Percentiles rank a stretch among this genome's conserved stretches.
phyloP scores from a whole-genome alignment of 2,797 vertebrate genomes.

The Oreortyx pictus region DNA sequence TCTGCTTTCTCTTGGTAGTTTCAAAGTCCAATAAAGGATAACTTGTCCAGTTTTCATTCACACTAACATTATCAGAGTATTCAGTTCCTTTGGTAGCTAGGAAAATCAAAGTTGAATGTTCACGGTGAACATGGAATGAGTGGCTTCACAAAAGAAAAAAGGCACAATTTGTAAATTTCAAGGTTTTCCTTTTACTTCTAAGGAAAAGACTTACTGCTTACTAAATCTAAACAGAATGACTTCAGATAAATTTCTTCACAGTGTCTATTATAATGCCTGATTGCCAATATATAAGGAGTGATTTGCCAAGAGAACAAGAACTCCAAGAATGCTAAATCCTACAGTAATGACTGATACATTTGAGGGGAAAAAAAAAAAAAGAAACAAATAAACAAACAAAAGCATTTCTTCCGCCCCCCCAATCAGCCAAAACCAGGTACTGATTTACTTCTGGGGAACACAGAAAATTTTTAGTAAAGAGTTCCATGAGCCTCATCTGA shows the following conservation, averaged over 20 bases:
- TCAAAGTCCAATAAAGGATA: constrained; percentile 5
- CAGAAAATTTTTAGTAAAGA: neutral
- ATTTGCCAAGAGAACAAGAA: constrained; percentile 31
- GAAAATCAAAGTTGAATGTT: neutral
- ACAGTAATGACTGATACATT: neutral
- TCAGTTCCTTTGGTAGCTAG: neutral
- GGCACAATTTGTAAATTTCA: neutral
- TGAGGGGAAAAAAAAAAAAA: neutral
- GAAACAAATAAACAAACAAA: neutral
- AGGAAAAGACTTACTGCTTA: neutral
- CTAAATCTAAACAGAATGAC: neutral
- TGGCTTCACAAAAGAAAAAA: neutral
- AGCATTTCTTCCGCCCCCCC: neutral
- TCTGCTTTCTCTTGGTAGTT: neutral
- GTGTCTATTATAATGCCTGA: neutral
- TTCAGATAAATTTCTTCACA: neutral
- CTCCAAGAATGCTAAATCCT: neutral
- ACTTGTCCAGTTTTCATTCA: neutral
- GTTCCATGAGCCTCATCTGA: neutral
- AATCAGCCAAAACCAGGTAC: neutral
- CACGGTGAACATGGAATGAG: neutral
- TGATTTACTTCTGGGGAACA: neutral
- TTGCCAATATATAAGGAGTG: neutral
- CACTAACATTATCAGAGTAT: neutral
- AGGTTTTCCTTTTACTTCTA: neutral